These are phyloP conservation scores for Gobiocypris rarus DNA, from an alignment of 2,113 vertebrate species.

Conservation along the genomic window DNA sequence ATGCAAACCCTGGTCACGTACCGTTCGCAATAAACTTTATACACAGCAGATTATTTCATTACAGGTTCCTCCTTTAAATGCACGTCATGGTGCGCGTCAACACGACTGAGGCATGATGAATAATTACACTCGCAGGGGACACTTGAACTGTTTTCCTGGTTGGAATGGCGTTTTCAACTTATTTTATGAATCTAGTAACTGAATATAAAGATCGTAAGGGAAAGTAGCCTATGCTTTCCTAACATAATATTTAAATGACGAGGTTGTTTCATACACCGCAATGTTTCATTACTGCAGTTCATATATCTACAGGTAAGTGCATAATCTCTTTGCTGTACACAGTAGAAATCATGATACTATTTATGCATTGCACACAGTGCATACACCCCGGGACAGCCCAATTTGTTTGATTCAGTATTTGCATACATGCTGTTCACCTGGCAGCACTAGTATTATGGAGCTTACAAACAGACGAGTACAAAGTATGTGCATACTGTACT, in stretches of 20 bases:
- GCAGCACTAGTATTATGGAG: slow-evolving; percentile 19
- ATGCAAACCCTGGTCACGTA: not conserved
- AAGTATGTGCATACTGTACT: slow-evolving; percentile 63
- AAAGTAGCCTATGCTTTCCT: not conserved
- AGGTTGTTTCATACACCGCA: not conserved
- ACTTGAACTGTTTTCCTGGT: not conserved
- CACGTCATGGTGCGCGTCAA: slow-evolving; percentile 9
- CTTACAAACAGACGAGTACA: slow-evolving; percentile 10
- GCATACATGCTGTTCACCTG: slow-evolving; percentile 28
- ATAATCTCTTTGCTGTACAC: not conserved
- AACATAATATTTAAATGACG: not conserved
- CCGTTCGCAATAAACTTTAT: not conserved
- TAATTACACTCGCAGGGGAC: not conserved
- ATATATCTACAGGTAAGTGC: slow-evolving; percentile 1
- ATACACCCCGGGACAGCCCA: not conserved
- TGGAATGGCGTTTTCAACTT: not conserved
- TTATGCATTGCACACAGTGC: not conserved
- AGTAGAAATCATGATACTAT: not conserved
- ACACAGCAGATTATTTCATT: not conserved
- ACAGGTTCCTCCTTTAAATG: not conserved
- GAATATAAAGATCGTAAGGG: not conserved
- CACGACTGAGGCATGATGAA: not conserved
- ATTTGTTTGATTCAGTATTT: slow-evolving; percentile 20
- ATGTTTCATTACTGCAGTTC: not conserved
- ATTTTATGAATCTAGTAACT: not conserved